Base-by-base conservation (phyloP, 2,113 vertebrate species). In the Pangasianodon hypophthalmus region DNA sequence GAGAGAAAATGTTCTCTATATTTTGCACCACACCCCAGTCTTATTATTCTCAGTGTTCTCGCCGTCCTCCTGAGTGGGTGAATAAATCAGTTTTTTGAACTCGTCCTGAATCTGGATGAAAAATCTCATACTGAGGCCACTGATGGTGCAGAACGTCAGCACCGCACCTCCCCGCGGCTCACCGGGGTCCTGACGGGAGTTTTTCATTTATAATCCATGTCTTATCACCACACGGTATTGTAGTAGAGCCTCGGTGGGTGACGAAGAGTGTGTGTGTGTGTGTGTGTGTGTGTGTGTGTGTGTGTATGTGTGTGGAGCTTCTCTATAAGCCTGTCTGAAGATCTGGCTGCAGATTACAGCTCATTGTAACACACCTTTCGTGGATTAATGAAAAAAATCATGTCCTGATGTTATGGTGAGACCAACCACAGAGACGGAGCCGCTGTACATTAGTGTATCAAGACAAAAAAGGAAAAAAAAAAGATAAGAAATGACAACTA, bases 281-380 rank as follows among this genome's bases (percentile, higher is more conserved):
- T 46, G 73, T 46, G 69, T 73, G 69, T 73, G 69, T 41, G 32
- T 73, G 69, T 73, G 69, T 73, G 69, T 73, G 32, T 71, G 69
- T 37, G 69, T 71, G 69, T 67, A 26, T 67, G 26, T 67, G 62
- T 67, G 62, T 67, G 62, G 37, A 37, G 37, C 4, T 4, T 6
- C 10, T 80, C 4, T 80, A 8, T 77, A 29, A 14, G 50, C 10
- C 77, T 77, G 73, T 46, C 41, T 77, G 41, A 29, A 44, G 71
- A 75, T 75, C 71, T 21, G 6, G 24, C 7, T 9, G 41, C 41
- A 24, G 73, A 77, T 77, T 24, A 77, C 21, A 46, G 41, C 44
- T 48, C 75, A 29, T 29, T 79, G 75, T 79, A 26, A 48, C 11
- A 4, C 44, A 48, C 44, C 21, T 46, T 48, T 4, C 9, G 4